These are phyloP conservation scores for Orius insidiosus DNA, from an alignment of 1,140 invertebrate species.

Conservation along the genomic window DNA sequence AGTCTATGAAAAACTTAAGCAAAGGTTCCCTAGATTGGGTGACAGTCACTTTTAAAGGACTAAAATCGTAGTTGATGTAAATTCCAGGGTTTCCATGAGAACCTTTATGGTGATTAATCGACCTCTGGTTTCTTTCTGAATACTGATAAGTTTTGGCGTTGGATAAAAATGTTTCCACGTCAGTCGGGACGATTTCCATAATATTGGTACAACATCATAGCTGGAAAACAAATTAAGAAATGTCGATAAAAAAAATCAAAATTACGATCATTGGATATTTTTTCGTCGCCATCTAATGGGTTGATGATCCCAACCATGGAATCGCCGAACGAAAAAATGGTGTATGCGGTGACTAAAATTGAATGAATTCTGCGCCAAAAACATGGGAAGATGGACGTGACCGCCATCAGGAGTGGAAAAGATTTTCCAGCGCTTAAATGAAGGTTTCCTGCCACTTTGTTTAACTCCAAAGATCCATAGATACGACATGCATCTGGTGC, in stretches of 20 bases:
- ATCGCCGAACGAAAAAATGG: constrained; percentile 82
- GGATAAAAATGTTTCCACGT: constrained; percentile 55
- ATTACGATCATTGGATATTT: constrained; percentile 46
- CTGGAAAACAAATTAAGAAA: constrained; percentile 26
- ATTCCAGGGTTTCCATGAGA: constrained; percentile 86
- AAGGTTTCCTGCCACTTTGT: constrained; percentile 92
- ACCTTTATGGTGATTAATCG: constrained; percentile 46
- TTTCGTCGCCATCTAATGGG: constrained; percentile 84
- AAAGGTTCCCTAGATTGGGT: constrained; percentile 62
- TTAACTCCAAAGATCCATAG: constrained; percentile 66
- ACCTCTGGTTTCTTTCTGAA: constrained; percentile 68
- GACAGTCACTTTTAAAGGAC: constrained; percentile 70
- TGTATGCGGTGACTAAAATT: constrained; percentile 92
- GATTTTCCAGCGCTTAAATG: constrained; percentile 84
- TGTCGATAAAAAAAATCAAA: too few relatives aligned
- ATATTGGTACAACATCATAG: constrained; percentile 76
- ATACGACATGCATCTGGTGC: constrained; percentile 72
- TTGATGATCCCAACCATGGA: constrained; percentile 67
- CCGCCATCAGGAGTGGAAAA: constrained; percentile 55
- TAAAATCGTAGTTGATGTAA: constrained; percentile 89
- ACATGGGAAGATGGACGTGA: constrained; percentile 66
- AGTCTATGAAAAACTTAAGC: constrained; percentile 67
- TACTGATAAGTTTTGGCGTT: constrained; percentile 76
- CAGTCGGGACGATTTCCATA: constrained; percentile 86
- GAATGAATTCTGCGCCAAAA: constrained; percentile 43